Percentiles rank a stretch among this genome's conserved stretches.
phyloP scores from a whole-genome alignment of 2,797 vertebrate species.

The Acrossocheilus wenchowensis region DNA sequence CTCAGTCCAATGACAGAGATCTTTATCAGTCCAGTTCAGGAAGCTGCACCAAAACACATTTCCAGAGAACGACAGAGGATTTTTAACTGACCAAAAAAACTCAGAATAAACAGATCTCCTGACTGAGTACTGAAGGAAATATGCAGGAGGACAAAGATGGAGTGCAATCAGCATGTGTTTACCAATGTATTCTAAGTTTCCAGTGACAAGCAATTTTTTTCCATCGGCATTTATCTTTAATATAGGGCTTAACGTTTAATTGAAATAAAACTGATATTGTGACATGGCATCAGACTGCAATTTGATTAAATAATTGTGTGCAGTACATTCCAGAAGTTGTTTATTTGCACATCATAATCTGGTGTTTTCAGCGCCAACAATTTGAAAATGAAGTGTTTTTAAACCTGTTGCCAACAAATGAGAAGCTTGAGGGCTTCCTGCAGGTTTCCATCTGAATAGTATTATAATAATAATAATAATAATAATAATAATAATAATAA shows the following conservation, averaged over 20 bases:
- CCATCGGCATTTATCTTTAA: not conserved
- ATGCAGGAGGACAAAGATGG: slow-evolving; percentile 3
- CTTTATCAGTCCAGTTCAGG: not conserved
- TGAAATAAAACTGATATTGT: no score
- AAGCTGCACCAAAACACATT: slow-evolving; percentile 24
- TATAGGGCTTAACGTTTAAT: no score
- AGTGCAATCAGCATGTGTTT: not conserved
- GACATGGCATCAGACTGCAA: no score
- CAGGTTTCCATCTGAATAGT: no score
- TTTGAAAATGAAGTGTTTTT: not conserved
- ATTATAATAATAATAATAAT: no score
- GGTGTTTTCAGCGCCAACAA: no score
- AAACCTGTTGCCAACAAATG: not conserved
- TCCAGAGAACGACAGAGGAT: not conserved
- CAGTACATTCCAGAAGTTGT: no score
- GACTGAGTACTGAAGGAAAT: slow-evolving; percentile 21
- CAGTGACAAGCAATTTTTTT: not conserved
- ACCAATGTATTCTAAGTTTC: not conserved
- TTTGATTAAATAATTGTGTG: no score
- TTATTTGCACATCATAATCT: no score
- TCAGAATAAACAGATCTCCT: slow-evolving; percentile 14
- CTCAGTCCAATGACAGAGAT: not conserved
- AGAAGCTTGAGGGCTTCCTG: not conserved
- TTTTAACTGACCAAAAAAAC: not conserved
- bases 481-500: no score